These are phyloP conservation scores for Pterostichus madidus DNA, from an alignment of 2,888 invertebrate species.

Conservation along the genomic window DNA sequence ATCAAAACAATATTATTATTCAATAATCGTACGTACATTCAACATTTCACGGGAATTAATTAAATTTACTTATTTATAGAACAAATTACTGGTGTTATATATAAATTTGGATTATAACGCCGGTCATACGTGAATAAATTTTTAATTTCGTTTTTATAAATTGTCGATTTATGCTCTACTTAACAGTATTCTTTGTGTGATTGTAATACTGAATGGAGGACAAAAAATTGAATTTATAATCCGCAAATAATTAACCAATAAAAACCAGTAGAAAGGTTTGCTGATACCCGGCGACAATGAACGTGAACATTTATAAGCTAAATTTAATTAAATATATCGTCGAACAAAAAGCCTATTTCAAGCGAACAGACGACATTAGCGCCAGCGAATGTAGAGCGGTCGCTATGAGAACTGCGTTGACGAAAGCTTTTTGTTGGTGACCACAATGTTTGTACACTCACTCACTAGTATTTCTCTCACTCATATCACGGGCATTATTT, in stretches of 20 bases:
- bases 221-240: conserved; percentile 49
- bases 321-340: conserved; percentile 63
- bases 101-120: not conserved
- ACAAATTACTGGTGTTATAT: too few species aligned
- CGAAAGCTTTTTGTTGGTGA: conserved; percentile 56
- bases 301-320: conserved; percentile 61
- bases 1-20: too few species aligned
- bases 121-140: not conserved
- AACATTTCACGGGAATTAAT: too few species aligned
- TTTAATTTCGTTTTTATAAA: conserved; percentile 16
- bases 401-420: conserved; percentile 14
- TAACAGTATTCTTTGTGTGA: not conserved
- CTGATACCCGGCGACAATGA: conserved; percentile 55
- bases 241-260: conserved; percentile 60
- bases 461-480: not conserved
- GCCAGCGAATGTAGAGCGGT: not conserved
- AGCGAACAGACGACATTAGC: not conserved
- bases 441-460: conserved; percentile 28
- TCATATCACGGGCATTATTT: not conserved
- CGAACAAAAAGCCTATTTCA: conserved; percentile 49
- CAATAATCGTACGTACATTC: too few species aligned
- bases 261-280: conserved; percentile 44
- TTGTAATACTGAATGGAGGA: not conserved
- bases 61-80: too few species aligned
- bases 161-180: not conserved